phyloP scores from a whole-genome alignment of 2,797 vertebrate genomes.

The Synaphobranchus kaupii region DNA sequence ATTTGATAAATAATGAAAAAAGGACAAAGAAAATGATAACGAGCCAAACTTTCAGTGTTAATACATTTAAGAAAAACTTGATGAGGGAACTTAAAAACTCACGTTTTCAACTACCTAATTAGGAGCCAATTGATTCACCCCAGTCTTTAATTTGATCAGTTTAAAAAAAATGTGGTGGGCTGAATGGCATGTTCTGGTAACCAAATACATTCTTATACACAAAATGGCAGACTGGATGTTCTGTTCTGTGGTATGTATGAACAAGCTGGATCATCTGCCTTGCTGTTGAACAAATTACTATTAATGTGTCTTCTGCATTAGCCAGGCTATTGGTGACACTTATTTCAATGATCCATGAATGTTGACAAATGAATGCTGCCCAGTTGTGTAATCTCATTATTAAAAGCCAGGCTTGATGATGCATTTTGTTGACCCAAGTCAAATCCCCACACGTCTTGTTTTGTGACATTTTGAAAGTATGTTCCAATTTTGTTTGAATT shows the following conservation, averaged over 20 bases:
- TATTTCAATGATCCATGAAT: not conserved
- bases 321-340: not conserved
- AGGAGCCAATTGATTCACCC: too few relatives aligned
- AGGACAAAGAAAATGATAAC: too few relatives aligned
- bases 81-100: too few relatives aligned
- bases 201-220: not conserved
- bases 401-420: constrained; percentile 15
- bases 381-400: not conserved
- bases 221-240: not conserved
- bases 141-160: too few relatives aligned
- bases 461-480: constrained; percentile 1
- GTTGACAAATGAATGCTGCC: not conserved
- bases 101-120: too few relatives aligned
- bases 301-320: not conserved
- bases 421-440: not conserved
- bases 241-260: not conserved
- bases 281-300: not conserved
- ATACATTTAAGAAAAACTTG: too few relatives aligned
- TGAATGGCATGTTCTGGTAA: not conserved
- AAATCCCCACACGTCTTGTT: not conserved
- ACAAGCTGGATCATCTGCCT: not conserved
- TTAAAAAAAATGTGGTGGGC: too few relatives aligned
- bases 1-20: too few relatives aligned
- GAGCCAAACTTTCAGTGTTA: too few relatives aligned
- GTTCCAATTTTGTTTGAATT: not conserved